Evolutionary conservation across 2,797 vertebrate genomes (phyloP).

Genomic region (Ispidina lecontei): DNA sequence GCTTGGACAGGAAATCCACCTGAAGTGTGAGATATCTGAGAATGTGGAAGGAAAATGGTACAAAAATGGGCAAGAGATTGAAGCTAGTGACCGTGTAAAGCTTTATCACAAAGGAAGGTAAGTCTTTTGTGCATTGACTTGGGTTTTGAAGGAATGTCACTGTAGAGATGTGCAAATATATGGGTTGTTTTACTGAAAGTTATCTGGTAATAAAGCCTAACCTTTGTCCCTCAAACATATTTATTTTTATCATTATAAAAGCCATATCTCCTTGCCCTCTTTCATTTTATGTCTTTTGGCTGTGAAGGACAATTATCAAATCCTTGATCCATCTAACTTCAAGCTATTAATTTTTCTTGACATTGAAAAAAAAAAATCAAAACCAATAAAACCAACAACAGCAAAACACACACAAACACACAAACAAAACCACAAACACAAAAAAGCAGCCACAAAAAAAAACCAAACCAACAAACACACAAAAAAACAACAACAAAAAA

Average conservation of each 20-base stretch:
- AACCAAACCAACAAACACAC: no score
- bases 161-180: neutral
- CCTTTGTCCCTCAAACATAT: neutral
- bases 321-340: neutral
- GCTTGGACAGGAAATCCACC: constrained; percentile 90
- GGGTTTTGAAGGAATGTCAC: neutral
- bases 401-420: no score
- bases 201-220: neutral
- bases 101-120: constrained; percentile 92
- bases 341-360: neutral
- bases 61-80: constrained; percentile 92
- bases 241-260: neutral
- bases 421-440: no score
- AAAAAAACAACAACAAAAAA: neutral
- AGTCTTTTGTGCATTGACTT: neutral
- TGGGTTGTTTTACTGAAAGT: neutral
- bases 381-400: no score
- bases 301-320: neutral
- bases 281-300: neutral
- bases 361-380: neutral
- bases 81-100: constrained; percentile 89
- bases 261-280: neutral
- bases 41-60: constrained; percentile 94
- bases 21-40: constrained; percentile 95
- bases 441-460: neutral